Base-by-base conservation (phyloP, 1,140 invertebrate species). In the Lucilia sericata region DNA sequence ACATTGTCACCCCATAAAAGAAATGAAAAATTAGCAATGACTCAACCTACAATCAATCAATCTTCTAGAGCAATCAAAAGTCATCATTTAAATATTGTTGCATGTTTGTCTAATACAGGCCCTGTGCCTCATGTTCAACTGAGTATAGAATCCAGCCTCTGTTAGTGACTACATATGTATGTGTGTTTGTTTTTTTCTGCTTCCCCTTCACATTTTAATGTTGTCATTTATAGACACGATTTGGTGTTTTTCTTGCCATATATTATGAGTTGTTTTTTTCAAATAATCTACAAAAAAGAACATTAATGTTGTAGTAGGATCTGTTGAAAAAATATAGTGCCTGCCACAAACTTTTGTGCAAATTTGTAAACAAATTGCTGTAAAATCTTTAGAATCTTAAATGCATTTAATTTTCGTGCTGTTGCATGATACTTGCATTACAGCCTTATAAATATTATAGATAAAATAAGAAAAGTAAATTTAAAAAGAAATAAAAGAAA, bases 1-100 rank as follows among this genome's bases (percentile, higher is more conserved):
- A 80, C 42, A 51, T 49, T 25, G 42, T 80, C 42, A 51, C 42
- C 76, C n/a, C 42, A 80, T 47, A 78, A n/a, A 78, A 19, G 75
- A 36, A 80, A 51, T 80, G 76, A 80, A 80, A 80, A 51, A 80
- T 80, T 80, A 80, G 76, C 76, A 80, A 49, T 80, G 76, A 47
- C 76, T 49, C 76, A 80, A 80, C 76, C 76, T 80, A 80, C 76
- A 80, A 80, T 80, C 76, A 80, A 80, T 80, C 76, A 80, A 80
- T 80, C 76, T 80, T 80, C 76, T 49, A n/a, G 25, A 49, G 76
- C 34, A 70, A 60, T 70, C 19, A 70, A 70, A 70, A 19, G 12
- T n/a, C n/a, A 70, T 47, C 76, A 80, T 36, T 25, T 34, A 34
- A 30, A 75, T 75, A 12, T 8, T 75, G 42, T 42, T 42, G 42